Conservation (phyloP, 92 coral and sea anemone species). For the Palythoa caribaeorum region DNA sequence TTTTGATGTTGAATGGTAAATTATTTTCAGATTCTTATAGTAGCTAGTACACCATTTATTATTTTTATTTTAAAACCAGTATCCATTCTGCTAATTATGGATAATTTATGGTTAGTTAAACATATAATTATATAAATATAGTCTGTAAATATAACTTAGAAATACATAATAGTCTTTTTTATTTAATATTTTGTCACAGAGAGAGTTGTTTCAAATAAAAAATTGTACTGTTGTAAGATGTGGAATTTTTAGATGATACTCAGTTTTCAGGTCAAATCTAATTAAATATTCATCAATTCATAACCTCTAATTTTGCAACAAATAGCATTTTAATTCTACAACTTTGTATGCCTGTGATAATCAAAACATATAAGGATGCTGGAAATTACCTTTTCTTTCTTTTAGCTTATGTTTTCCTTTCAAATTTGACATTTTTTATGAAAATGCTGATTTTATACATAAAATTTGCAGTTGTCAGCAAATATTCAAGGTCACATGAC, state of each 20-base stretch:
- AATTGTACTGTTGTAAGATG: conserved; percentile 10
- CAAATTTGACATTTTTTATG: background rate
- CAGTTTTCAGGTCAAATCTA: conserved; percentile 10
- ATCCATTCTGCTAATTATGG: background rate
- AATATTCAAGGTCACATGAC: conserved; percentile 1
- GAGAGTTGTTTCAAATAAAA: background rate
- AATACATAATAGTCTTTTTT: conserved; percentile 16
- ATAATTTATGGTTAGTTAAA: conserved; percentile 8
- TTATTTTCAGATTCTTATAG: conserved; percentile 7
- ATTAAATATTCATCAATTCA: background rate
- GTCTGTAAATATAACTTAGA: background rate
- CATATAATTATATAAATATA: background rate
- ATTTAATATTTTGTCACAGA: conserved; percentile 10
- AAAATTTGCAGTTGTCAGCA: background rate
- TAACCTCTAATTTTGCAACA: background rate
- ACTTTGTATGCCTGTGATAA: conserved; percentile 15
- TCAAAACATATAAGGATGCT: conserved; percentile 5
- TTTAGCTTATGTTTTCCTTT: background rate
- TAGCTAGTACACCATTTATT: background rate
- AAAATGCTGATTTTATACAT: background rate
- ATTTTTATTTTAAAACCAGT: background rate
- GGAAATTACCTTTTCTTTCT: conserved; percentile 4
- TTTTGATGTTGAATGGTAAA: conserved; percentile 23
- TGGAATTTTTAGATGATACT: background rate
- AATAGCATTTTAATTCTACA: conserved; percentile 7